A percentile compares a stretch with the other conserved stretches of the same genome.
phyloP scores from a whole-genome alignment of 2,113 vertebrate species.

The Hippolais icterina region DNA sequence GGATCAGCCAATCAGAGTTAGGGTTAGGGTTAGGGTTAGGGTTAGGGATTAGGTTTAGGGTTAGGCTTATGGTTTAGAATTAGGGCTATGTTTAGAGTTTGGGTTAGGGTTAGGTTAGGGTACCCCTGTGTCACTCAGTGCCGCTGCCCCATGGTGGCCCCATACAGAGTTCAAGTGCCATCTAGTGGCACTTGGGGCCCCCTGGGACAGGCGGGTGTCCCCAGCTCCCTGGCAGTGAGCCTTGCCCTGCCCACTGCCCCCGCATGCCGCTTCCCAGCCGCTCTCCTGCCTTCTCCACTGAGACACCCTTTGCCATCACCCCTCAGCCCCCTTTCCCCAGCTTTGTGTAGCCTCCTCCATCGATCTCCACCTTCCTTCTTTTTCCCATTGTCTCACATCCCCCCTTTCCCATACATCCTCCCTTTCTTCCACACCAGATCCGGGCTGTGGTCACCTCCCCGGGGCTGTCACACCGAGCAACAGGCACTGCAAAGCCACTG shows the following conservation, averaged over 20 bases:
- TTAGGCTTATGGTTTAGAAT: no score
- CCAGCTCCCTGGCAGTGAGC: neutral
- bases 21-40: no score
- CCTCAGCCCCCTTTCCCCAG: no score
- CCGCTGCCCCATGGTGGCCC: neutral
- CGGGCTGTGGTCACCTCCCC: neutral
- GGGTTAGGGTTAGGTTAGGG: no score
- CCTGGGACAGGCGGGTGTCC: neutral
- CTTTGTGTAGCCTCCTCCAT: neutral
- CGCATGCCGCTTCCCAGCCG: neutral
- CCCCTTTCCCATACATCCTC: neutral
- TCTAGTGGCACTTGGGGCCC: neutral
- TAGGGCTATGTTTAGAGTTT: no score
- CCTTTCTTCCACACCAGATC: neutral
- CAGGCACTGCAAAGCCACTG: neutral
- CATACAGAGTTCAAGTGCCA: neutral
- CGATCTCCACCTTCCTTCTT: no score
- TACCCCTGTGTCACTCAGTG: accelerated
- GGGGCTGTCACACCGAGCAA: neutral
- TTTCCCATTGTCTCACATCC: accelerated
- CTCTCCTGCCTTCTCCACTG: neutral
- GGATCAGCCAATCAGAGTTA: no score
- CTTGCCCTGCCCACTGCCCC: neutral
- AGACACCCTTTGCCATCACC: neutral
- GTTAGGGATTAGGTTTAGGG: no score